These are phyloP conservation scores for Pollimyrus isidori DNA, from an alignment of 2,113 vertebrate species.

Conservation along the genomic window DNA sequence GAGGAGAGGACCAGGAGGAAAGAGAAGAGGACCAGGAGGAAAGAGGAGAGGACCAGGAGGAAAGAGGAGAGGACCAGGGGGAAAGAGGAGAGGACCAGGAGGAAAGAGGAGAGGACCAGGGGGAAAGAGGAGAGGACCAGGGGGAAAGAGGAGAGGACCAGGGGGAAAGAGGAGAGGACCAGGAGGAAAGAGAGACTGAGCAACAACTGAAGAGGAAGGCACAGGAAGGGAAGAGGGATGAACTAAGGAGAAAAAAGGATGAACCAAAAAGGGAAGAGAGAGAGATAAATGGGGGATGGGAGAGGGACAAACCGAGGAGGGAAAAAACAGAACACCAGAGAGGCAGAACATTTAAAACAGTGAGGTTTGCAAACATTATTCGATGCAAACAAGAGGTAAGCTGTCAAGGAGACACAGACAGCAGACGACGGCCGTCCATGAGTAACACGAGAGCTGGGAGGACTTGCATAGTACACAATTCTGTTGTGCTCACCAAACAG, in stretches of 20 bases:
- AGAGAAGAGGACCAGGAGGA: not conserved
- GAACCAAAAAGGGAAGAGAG: not conserved
- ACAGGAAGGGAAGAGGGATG: not conserved
- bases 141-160: not conserved
- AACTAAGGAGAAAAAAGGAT: not conserved
- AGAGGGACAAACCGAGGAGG: not conserved
- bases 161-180: not conserved
- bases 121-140: not conserved
- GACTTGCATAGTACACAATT: conserved; percentile 67
- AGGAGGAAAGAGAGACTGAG: not conserved
- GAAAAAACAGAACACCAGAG: not conserved
- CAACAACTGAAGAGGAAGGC: not conserved
- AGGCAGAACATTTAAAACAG: not conserved
- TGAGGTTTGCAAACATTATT: not conserved
- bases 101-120: not conserved
- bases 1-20: not conserved
- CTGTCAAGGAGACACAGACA: not conserved
- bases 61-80: not conserved
- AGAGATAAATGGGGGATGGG: not conserved
- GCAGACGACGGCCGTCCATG: conserved; percentile 32
- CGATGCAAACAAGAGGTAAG: conserved; percentile 14
- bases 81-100: not conserved
- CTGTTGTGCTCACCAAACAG: conserved; percentile 60
- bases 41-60: not conserved
- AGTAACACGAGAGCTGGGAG: conserved; percentile 31